Percentiles rank a stretch among this genome's conserved stretches.
phyloP scores from a whole-genome alignment of 1,140 invertebrate species.

The Drosophila littoralis region DNA sequence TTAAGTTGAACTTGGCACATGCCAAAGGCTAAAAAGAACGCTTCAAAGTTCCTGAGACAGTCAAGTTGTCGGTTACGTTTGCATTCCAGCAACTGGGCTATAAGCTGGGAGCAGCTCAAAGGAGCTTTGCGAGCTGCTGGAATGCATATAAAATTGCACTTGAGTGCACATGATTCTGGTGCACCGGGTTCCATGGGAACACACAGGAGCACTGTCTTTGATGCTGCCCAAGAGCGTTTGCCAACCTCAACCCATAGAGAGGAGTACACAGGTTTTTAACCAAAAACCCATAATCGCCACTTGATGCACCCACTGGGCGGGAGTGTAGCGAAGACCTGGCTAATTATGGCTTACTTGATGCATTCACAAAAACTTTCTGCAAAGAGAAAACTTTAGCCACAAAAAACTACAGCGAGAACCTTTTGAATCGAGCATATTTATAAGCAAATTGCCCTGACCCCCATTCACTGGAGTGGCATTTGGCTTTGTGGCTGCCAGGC shows the following conservation, averaged over 20 bases:
- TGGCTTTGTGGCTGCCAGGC: not conserved
- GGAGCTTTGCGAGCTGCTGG: conserved; percentile 5
- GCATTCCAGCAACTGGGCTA: not conserved
- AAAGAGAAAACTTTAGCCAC: conserved; percentile 11
- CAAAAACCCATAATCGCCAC: conserved; percentile 22
- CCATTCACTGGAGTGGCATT: conserved; percentile 18
- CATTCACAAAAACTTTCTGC: conserved; percentile 29
- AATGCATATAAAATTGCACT: conserved; percentile 30
- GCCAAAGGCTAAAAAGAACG: conserved; percentile 3
- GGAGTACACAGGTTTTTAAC: not conserved
- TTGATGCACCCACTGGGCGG: not conserved
- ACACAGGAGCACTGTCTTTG: conserved; percentile 14
- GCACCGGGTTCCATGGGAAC: not conserved
- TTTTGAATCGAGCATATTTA: conserved; percentile 12
- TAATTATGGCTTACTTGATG: conserved; percentile 29
- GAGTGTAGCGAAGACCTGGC: conserved; percentile 1
- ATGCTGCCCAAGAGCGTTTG: not conserved
- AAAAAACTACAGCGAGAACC: not conserved
- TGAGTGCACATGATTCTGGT: conserved; percentile 29
- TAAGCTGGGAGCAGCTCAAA: conserved; percentile 17
- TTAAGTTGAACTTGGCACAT: conserved; percentile 58
- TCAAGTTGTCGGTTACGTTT: conserved; percentile 16
- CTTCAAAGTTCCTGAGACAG: conserved; percentile 6
- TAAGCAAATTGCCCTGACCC: conserved; percentile 32
- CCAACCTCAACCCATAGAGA: not conserved